Base-by-base conservation (phyloP, 30 jellyfish, hydroid and myxozoan species). In the Turritopsis dohrnii region DNA sequence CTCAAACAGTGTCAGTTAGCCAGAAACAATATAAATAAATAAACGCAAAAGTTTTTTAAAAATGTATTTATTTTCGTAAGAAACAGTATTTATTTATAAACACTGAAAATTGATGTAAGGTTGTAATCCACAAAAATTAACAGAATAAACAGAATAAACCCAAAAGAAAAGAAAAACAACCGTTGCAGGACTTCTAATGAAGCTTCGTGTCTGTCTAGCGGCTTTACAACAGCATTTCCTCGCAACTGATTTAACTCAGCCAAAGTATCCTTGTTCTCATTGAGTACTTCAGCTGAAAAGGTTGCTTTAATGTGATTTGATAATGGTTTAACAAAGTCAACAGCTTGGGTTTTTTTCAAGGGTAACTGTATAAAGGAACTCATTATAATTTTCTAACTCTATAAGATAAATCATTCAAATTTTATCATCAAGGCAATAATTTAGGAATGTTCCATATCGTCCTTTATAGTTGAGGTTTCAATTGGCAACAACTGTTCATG, bases 181-280 rank as follows among this genome's bases (percentile, higher is more conserved):
- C 97, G 88, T 66, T 84, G 94, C 31, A 92, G 65, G 28, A 85
- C 94, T 30, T 92, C 97, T 82, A 92, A 27, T 29, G 97, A 92
- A 24, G 96, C 28, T 84, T 92, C 97, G 71, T 92, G 97, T 79
- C 84, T 92, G 82, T 92, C 97, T 27, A 92, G 81, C 17, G 92
- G 71, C 74, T 82, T 85, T 27, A 92, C 92, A 21, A 87, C 97
- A 25, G 97, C 97, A 79, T 92, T 92, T 52, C 90, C 75, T 29
- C 97, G 84, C 21, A 92, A 96, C 84, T 92, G 97, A 66, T 84
- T 92, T 60, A 92, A 86, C 85, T 92, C 97, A 1, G 92, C 97
- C 19, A 92, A 74, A 65, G 90, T 90, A 52, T 87, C 92, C 65
- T 92, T 92, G 29, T 85, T 83, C 27, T 92, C 97, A 23, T 85